These are phyloP conservation scores for Drosophila dunni DNA, from an alignment of 1,140 invertebrate genomes.

Conservation along the genomic window DNA sequence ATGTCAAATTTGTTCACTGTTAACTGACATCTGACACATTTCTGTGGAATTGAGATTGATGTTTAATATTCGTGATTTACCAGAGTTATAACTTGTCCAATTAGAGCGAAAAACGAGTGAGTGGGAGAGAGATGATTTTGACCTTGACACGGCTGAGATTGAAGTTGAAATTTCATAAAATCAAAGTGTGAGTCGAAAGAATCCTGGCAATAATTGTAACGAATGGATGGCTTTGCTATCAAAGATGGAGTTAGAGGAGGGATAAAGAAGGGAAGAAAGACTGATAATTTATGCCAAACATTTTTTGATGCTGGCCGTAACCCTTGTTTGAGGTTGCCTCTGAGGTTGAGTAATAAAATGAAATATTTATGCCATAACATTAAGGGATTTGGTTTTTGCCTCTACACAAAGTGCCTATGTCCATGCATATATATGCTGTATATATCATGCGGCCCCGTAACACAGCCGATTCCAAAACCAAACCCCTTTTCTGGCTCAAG, in stretches of 20 bases:
- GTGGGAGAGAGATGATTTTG: conserved; percentile 1
- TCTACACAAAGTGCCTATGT: conserved; percentile 20
- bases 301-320: conserved; percentile 60
- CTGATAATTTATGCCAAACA: conserved; percentile 64
- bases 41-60: not conserved
- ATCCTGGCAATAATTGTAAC: conserved; percentile 22
- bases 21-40: not conserved
- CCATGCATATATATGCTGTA: conserved; percentile 15
- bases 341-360: conserved; percentile 74
- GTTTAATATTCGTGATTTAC: conserved; percentile 5
- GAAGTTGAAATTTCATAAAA: conserved; percentile 37
- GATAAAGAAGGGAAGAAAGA: not conserved
- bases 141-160: not conserved
- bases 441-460: conserved; percentile 45
- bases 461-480: conserved; percentile 13
- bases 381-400: conserved; percentile 70
- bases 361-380: conserved; percentile 75
- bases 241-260: not conserved
- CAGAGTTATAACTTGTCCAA: not conserved
- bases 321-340: conserved; percentile 74
- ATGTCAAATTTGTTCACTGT: not conserved
- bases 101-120: not conserved
- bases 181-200: conserved; percentile 34
- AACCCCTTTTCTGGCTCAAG: not conserved
- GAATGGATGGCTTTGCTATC: conserved; percentile 3